Evolutionary conservation across 2,113 vertebrate genomes (phyloP).

Genomic region (Cinclus mexicanus): DNA sequence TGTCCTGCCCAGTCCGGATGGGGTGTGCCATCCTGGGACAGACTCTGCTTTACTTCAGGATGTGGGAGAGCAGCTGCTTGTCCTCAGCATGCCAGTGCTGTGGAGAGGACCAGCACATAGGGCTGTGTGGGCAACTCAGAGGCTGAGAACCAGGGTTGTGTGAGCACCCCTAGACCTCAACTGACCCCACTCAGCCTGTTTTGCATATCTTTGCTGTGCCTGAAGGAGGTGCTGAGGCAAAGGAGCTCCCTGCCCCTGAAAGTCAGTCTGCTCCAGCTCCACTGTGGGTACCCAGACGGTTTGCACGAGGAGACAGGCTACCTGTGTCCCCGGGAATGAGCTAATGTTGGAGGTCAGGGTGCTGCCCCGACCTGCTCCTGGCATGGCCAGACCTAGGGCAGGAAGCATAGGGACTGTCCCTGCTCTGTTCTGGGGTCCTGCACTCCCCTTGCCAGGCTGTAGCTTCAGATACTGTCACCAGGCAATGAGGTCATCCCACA

Average conservation of each 20-base stretch:
- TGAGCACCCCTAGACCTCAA: background rate
- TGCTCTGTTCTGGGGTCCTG: accelerated
- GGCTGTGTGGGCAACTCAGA: background rate
- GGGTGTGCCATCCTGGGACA: background rate
- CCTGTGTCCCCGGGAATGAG: background rate
- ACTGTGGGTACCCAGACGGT: background rate
- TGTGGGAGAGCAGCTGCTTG: background rate
- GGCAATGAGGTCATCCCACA: background rate
- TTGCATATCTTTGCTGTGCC: background rate
- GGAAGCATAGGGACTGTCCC: background rate
- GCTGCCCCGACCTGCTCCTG: background rate
- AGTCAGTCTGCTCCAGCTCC: background rate
- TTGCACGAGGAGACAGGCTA: background rate
- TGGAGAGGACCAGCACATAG: too few relatives aligned
- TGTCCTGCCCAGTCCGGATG: background rate
- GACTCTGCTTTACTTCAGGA: background rate
- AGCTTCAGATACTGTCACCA: background rate
- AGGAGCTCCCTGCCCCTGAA: background rate
- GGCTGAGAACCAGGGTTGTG: background rate
- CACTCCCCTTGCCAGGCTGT: background rate
- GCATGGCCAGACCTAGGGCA: background rate
- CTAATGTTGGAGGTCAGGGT: background rate
- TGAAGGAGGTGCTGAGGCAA: background rate
- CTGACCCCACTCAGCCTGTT: background rate
- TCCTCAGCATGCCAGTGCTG: background rate